Evolutionary conservation across 2,888 invertebrate species (phyloP).

Genomic region (Acronicta leporina): DNA sequence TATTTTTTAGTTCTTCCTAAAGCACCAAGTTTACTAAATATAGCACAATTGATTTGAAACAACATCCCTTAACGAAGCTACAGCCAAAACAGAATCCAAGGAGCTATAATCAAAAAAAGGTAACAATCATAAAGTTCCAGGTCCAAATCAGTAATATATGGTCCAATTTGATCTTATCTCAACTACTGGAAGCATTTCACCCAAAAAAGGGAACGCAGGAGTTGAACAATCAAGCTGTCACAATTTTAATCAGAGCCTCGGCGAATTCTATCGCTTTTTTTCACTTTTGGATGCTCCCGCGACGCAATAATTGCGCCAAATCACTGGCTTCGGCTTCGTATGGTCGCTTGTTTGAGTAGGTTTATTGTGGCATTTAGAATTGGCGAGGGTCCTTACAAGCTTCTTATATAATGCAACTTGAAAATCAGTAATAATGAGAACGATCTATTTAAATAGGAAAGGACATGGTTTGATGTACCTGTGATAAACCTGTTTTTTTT

Average conservation of each 20-base stretch:
- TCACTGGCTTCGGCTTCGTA: conserved; percentile 74
- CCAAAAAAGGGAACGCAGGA: conserved; percentile 61
- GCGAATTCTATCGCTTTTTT: conserved; percentile 84
- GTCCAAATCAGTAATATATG: conserved; percentile 54
- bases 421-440: not conserved
- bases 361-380: conserved; percentile 21
- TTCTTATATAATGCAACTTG: not conserved
- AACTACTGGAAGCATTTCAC: conserved; percentile 60
- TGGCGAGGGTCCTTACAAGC: not conserved
- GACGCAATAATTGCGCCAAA: conserved; percentile 87
- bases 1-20: not conserved
- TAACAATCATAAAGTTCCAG: conserved; percentile 52
- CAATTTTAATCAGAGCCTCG: conserved; percentile 84
- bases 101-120: conserved; percentile 29
- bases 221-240: conserved; percentile 84
- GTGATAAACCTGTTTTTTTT: too few species aligned
- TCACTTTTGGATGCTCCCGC: conserved; percentile 76
- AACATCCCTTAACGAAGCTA: conserved; percentile 32
- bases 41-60: conserved; percentile 28
- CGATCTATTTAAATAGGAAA: too few species aligned
- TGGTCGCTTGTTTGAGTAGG: conserved; percentile 66
- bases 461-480: too few species aligned
- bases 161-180: conserved; percentile 60
- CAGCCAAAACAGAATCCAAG: conserved; percentile 10
- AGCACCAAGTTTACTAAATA: conserved; percentile 20